Percentiles rank a stretch among this genome's conserved stretches.
Conservation (phyloP, 1,140 invertebrate species). For the Eumeta japonica region DNA sequence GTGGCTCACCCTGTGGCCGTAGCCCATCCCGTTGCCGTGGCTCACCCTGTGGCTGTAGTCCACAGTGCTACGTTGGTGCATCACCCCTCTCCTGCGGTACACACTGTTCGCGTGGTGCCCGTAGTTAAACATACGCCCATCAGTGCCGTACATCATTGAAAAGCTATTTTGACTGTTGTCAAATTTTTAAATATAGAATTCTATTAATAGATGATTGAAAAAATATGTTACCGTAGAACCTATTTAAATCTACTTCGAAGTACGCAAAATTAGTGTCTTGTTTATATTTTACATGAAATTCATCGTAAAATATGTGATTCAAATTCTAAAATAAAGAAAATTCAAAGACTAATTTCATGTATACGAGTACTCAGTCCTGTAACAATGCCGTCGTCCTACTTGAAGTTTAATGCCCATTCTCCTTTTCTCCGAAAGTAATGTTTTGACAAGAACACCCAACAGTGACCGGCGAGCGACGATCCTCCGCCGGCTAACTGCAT, state of each 20-base stretch:
- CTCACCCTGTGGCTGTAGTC: constrained; percentile 28
- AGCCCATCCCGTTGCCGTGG: constrained; percentile 20
- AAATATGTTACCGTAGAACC: neutral
- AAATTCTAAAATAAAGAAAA: too few species aligned
- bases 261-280: neutral
- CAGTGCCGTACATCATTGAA: constrained; percentile 34
- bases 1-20: constrained; percentile 13
- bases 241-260: neutral
- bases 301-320: too few species aligned
- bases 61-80: constrained; percentile 18
- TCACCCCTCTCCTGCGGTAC: too few species aligned
- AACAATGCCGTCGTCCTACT: too few species aligned
- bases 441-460: too few species aligned
- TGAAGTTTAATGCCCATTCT: too few species aligned
- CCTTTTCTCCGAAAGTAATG: too few species aligned
- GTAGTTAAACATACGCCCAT: constrained; percentile 25
- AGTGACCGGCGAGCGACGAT: too few species aligned
- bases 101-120: constrained; percentile 19
- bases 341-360: too few species aligned
- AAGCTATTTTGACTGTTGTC: neutral
- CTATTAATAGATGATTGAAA: neutral
- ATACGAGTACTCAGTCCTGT: too few species aligned
- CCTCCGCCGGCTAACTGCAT: too few species aligned
- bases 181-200: constrained; percentile 1
- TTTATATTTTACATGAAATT: neutral